A percentile compares a stretch with the other conserved stretches of the same genome.
Conservation (phyloP, 2,113 vertebrate species). For the Tachysurus vachellii region DNA sequence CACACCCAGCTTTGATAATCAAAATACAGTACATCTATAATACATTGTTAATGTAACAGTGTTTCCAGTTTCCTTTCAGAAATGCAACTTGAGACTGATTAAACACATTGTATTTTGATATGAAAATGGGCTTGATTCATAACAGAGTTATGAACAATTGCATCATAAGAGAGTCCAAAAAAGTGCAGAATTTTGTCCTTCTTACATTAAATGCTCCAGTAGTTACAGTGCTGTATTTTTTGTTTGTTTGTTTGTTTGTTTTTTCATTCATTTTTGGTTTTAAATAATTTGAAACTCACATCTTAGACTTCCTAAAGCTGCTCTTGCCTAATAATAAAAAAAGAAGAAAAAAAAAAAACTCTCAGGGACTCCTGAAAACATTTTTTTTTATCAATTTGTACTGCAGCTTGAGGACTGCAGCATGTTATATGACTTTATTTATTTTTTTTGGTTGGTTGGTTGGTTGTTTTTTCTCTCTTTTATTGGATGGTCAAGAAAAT, state of each 20-base stretch:
- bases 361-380: conserved; percentile 2
- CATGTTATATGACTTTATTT: background rate
- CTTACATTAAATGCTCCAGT: background rate
- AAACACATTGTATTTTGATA: background rate
- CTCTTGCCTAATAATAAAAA: background rate
- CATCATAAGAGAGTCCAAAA: background rate
- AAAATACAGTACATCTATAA: background rate
- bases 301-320: background rate
- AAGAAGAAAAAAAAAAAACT: background rate
- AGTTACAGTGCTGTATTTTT: background rate
- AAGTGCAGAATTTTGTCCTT: background rate
- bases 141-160: background rate
- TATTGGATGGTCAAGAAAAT: background rate
- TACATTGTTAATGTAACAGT: conserved; percentile 13
- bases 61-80: conserved; percentile 3
- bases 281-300: background rate
- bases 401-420: background rate
- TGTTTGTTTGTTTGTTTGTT: background rate
- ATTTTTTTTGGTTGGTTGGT: background rate
- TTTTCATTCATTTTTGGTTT: background rate
- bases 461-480: background rate
- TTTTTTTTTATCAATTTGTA: background rate
- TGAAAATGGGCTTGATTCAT: background rate
- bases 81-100: conserved; percentile 6
- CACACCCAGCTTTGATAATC: background rate